Conservation (phyloP, 92 coral and sea anemone species). For the Parazoanthus swiftii region DNA sequence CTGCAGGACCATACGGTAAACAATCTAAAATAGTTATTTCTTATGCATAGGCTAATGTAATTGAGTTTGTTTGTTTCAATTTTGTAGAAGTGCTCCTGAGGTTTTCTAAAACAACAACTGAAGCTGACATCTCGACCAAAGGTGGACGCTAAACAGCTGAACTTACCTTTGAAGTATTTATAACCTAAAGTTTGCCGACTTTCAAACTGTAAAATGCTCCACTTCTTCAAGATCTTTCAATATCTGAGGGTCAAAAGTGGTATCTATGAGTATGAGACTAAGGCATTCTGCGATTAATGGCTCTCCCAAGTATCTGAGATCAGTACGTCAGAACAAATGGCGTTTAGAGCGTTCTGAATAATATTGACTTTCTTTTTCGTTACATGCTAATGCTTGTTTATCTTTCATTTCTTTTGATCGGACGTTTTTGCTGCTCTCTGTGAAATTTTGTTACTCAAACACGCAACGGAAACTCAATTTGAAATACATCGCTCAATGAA, state of each 20-base stretch:
- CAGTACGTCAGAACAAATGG: slow-evolving; percentile 16
- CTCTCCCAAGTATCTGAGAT: slow-evolving; percentile 7
- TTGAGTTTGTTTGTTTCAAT: background rate
- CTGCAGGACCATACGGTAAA: slow-evolving; percentile 14
- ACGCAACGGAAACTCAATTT: slow-evolving; percentile 5
- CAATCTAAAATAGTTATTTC: background rate
- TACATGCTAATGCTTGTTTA: slow-evolving; percentile 22
- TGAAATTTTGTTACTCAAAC: background rate
- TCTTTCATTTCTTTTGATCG: background rate
- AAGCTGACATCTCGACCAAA: background rate
- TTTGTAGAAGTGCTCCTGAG: background rate
- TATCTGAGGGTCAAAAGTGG: background rate
- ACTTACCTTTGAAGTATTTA: background rate
- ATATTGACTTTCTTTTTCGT: slow-evolving; percentile 9
- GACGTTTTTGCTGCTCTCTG: background rate
- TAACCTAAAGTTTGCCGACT: background rate
- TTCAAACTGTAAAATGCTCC: background rate
- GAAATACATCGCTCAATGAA: background rate
- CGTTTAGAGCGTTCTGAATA: slow-evolving; percentile 3
- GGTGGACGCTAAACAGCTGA: background rate
- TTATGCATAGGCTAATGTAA: background rate
- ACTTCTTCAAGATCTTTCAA: background rate
- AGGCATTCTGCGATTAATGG: slow-evolving; percentile 1
- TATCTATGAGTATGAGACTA: background rate
- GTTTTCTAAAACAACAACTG: background rate